Evolutionary conservation across 2,797 vertebrate species (phyloP).

Genomic region (Scyliorhinus canicula): DNA sequence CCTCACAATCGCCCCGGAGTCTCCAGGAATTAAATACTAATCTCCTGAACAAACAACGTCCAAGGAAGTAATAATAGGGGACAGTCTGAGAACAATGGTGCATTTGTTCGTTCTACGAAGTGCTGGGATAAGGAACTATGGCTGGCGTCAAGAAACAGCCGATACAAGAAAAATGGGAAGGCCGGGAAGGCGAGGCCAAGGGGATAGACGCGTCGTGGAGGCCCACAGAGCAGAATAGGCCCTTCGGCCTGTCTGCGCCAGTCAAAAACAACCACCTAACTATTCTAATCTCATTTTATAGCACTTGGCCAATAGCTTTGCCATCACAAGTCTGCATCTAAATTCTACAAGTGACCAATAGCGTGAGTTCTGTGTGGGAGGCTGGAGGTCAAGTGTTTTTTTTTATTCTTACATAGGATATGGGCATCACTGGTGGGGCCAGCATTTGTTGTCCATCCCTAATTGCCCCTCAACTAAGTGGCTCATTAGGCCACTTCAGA

Average conservation of each 20-base stretch:
- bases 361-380: neutral
- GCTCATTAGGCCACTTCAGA: no score
- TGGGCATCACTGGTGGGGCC: no score
- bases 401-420: no score
- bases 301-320: no score
- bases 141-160: neutral
- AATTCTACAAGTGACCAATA: neutral
- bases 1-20: neutral
- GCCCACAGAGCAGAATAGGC: no score
- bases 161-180: neutral
- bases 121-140: neutral
- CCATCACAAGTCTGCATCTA: no score
- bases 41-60: neutral
- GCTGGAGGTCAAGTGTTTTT: neutral
- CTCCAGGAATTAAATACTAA: neutral
- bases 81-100: neutral
- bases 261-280: no score
- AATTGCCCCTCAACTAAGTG: no score
- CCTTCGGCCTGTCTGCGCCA: no score
- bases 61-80: neutral
- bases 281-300: no score
- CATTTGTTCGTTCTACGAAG: neutral
- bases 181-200: neutral
- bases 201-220: neutral
- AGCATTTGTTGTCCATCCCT: no score